phyloP scores from a whole-genome alignment of 1,140 invertebrate genomes.

The Dreissena polymorpha region DNA sequence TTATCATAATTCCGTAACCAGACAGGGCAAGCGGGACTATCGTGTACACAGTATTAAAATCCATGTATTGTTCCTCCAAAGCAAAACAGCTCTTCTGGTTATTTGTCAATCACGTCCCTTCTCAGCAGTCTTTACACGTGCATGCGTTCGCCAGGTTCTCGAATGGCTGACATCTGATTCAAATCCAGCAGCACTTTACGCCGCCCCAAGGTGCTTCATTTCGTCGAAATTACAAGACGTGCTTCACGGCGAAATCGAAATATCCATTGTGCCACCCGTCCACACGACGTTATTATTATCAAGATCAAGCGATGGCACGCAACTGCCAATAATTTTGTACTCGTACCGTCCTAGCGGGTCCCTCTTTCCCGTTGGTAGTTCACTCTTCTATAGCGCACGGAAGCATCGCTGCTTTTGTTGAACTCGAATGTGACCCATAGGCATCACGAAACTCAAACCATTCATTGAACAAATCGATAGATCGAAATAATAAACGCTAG shows the following conservation, averaged over 20 bases:
- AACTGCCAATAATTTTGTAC: slow-evolving; percentile 75
- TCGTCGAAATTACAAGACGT: slow-evolving; percentile 83
- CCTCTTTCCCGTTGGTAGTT: slow-evolving; percentile 74
- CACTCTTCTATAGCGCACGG: slow-evolving; percentile 80
- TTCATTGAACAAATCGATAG: no score
- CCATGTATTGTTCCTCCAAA: slow-evolving; percentile 82
- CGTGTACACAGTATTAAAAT: slow-evolving; percentile 82
- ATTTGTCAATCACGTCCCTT: slow-evolving; percentile 79
- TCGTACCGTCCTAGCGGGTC: slow-evolving; percentile 65
- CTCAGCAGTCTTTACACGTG: slow-evolving; percentile 84
- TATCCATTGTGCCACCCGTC: slow-evolving; percentile 70
- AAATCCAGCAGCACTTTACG: slow-evolving; percentile 91
- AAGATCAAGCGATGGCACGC: slow-evolving; percentile 68
- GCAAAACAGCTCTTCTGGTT: slow-evolving; percentile 76
- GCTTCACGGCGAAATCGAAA: slow-evolving; percentile 85
- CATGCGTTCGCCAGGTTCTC: slow-evolving; percentile 84
- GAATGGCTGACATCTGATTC: slow-evolving; percentile 83
- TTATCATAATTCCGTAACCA: slow-evolving; percentile 80
- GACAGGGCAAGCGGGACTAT: slow-evolving; percentile 82
- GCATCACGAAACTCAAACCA: slow-evolving; percentile 68
- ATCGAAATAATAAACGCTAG: no score
- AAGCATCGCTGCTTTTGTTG: slow-evolving; percentile 80
- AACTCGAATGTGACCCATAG: slow-evolving; percentile 75
- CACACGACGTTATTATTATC: slow-evolving; percentile 71
- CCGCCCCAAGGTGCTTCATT: slow-evolving; percentile 94